These are phyloP conservation scores for Drosophila testacea DNA, from an alignment of 2,888 invertebrate genomes.

Conservation along the genomic window DNA sequence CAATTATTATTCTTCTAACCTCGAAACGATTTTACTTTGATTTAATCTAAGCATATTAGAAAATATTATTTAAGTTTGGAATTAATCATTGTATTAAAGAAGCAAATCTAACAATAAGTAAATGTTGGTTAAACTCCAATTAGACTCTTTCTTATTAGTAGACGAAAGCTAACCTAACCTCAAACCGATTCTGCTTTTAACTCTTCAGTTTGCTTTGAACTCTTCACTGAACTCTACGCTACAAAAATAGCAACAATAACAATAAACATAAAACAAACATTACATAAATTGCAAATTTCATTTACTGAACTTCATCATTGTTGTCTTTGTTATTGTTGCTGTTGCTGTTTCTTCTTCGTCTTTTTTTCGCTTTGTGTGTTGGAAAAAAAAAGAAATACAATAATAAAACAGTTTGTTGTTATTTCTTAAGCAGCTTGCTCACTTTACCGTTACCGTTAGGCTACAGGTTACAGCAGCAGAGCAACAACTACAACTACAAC, in stretches of 20 bases:
- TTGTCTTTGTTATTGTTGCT: constrained; percentile 17
- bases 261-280: constrained; percentile 54
- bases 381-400: constrained; percentile 24
- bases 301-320: constrained; percentile 44
- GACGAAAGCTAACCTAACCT: neutral
- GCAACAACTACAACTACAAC: constrained; percentile 27
- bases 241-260: constrained; percentile 13
- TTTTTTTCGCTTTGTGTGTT: constrained; percentile 42
- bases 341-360: constrained; percentile 28
- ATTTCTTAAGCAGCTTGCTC: constrained; percentile 57
- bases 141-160: too few relatives aligned
- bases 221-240: constrained; percentile 32
- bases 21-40: too few relatives aligned
- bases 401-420: constrained; percentile 34
- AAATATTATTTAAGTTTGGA: too few relatives aligned
- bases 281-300: constrained; percentile 77
- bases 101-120: too few relatives aligned
- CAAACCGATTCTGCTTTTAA: neutral
- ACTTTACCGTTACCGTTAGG: constrained; percentile 72
- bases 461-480: constrained; percentile 62
- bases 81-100: too few relatives aligned
- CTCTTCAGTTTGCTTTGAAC: constrained; percentile 34
- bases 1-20: too few relatives aligned
- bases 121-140: neutral
- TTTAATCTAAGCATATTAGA: too few relatives aligned